Evolutionary conservation across 2,888 invertebrate species (phyloP).

Genomic region (Diaphora mendica): DNA sequence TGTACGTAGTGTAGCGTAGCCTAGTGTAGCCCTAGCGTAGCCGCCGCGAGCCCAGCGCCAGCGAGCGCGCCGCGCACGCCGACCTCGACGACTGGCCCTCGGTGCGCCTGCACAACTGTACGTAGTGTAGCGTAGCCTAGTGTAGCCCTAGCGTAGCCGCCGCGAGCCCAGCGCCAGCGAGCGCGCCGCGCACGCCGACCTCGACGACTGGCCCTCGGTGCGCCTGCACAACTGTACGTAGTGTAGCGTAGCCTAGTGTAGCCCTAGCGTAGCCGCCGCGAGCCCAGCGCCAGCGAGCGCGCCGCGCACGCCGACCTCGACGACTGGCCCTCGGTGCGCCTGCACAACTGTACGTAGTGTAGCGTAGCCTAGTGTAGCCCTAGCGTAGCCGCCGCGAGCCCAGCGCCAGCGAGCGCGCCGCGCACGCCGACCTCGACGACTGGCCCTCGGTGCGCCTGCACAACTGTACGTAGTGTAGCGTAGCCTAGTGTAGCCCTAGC

Average conservation of each 20-base stretch:
- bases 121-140: too few relatives aligned
- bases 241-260: constrained; percentile 9
- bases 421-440: constrained; percentile 55
- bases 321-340: too few relatives aligned
- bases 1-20: too few relatives aligned
- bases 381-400: constrained; percentile 43
- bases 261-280: neutral
- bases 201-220: constrained; percentile 1
- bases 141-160: too few relatives aligned
- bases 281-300: neutral
- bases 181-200: constrained; percentile 3
- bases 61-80: too few relatives aligned
- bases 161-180: constrained; percentile 1
- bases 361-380: too few relatives aligned
- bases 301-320: too few relatives aligned
- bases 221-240: constrained; percentile 3
- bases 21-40: too few relatives aligned
- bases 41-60: too few relatives aligned
- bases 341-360: too few relatives aligned
- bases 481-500: constrained; percentile 13
- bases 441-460: constrained; percentile 73
- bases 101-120: too few relatives aligned
- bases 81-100: too few relatives aligned
- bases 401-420: constrained; percentile 35
- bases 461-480: constrained; percentile 20